Base-by-base conservation (phyloP, 2,888 invertebrate species). In the Synergus itoensis region DNA sequence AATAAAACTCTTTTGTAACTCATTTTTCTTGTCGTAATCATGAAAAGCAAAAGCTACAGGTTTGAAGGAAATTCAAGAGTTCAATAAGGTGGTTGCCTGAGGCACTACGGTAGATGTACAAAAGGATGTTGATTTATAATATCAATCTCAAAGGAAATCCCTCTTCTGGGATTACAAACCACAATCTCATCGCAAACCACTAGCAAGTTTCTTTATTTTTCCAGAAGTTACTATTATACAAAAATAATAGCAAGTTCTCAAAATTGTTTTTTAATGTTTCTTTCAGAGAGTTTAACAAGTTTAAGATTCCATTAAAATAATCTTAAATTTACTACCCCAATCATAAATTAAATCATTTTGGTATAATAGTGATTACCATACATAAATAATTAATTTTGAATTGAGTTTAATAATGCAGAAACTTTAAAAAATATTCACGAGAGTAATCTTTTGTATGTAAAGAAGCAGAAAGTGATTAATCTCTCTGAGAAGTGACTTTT, bases 91-190 rank as follows among this genome's bases (percentile, higher is more conserved):
- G 43, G 67, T 64, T 69, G 67, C 67, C 28, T 12, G 43, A 69
- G 67, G 67, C 67, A 48, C 21, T 67, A 36, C 36, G 28, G 67
- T 28, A 43, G 67, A 28, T 45, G 45, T 21, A 69, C 67, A 43
- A 65, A 43, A 65, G 65, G 5, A 43, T 65, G 45, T 69, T 69
- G 67, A 48, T 69, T 69, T 48, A 69, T 48, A 69, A 69, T 48
- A 69, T 45, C 67, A 45, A 69, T 69, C 45, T 48, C 67, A 69
- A 28, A 45, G 45, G 45, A 69, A 67, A 69, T 69, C 9, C 67
- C 45, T 48, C 67, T 69, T 21, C 7, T 12, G 45, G 45, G 12
- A 67, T 45, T 67, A 45, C 45, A 45, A 45, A 21, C 67, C 14
- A 12, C 18, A 67, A 45, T 41, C 43, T 16, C 67, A 21, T 28